Percentiles rank a stretch among this genome's conserved stretches.
phyloP scores from a whole-genome alignment of 2,113 vertebrate species.

The Crotalus viridis region DNA sequence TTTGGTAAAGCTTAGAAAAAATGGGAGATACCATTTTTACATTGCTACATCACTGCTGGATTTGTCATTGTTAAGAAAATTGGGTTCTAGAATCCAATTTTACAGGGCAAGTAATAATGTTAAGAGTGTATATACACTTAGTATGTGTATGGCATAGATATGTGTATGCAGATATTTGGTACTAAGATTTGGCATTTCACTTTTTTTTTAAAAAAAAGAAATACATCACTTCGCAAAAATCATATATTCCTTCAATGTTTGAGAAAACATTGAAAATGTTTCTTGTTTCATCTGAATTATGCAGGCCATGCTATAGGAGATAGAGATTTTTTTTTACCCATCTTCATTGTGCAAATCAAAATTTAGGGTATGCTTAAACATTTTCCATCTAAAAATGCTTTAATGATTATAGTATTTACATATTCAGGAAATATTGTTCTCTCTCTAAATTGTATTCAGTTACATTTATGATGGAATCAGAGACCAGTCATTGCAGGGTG shows the following conservation, averaged over 20 bases:
- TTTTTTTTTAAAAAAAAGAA: not conserved
- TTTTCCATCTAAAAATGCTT: not conserved
- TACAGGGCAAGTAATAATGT: not conserved
- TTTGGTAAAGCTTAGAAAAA: not conserved
- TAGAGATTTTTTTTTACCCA: not conserved
- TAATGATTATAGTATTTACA: not conserved
- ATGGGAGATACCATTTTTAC: not conserved
- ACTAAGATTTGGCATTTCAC: not conserved
- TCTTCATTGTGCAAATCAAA: not conserved
- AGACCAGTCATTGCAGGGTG: too few relatives aligned
- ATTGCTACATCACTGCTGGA: not conserved
- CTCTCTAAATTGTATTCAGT: not conserved
- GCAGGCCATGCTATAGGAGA: not conserved
- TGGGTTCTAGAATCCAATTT: not conserved
- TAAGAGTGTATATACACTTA: not conserved
- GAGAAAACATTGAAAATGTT: not conserved
- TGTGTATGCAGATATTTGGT: not conserved
- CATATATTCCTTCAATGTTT: not conserved
- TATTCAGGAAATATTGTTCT: not conserved
- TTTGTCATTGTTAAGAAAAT: not conserved
- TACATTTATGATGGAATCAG: not conserved
- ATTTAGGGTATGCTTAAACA: not conserved
- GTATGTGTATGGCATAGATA: not conserved
- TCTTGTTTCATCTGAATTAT: not conserved
- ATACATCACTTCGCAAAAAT: not conserved